Base-by-base conservation (phyloP, 2,888 invertebrate species). In the Megaustenia siamemsis region DNA sequence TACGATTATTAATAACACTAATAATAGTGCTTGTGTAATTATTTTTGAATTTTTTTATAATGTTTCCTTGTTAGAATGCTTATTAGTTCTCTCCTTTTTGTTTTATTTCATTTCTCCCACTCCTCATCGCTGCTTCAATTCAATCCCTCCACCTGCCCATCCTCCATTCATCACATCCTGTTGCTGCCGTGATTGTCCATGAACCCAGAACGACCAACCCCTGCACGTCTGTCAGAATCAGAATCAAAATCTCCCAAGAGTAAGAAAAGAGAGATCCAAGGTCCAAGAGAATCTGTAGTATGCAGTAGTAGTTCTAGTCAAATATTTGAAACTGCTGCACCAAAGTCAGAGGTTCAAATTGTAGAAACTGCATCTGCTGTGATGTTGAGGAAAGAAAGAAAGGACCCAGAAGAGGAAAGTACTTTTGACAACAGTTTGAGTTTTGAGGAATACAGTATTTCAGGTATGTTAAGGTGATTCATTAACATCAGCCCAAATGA, bases 371-470 rank as follows among this genome's bases (percentile, higher is more conserved):
- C 69, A 1, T 18, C 73, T 6, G 28, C 71, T 35, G 84, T 77
- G 71, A 53, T 79, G 10, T 18, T 79, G 71, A 69, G 60, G 63
- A 78, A 56, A n/a, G 38, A 78, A 24, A 84, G 45, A 35, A 66
- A 68, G n/a, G 35, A 60, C 6, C 45, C 49, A 24, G 69, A 43
- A 21, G 84, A 84, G 24, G 79, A 69, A 43, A 40, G 40, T 79
- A 32, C 28, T 24, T 84, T 79, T 84, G 84, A 84, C 32, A 28
- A 73, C 78, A 71, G 45, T 79, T 71, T 84, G 49, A 84, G 87
- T 68, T 88, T 85, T 88, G 89, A 88, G 83, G 88, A 87, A 68
- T 87, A 88, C 82, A 85, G 84, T 73, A 82, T 88, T 63, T 82
- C 88, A 77, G 89, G 89, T 89, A 87, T 85, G 89, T 88, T 43